Base-by-base conservation (phyloP, 2,888 invertebrate genomes). In the Ophion slaviceki region DNA sequence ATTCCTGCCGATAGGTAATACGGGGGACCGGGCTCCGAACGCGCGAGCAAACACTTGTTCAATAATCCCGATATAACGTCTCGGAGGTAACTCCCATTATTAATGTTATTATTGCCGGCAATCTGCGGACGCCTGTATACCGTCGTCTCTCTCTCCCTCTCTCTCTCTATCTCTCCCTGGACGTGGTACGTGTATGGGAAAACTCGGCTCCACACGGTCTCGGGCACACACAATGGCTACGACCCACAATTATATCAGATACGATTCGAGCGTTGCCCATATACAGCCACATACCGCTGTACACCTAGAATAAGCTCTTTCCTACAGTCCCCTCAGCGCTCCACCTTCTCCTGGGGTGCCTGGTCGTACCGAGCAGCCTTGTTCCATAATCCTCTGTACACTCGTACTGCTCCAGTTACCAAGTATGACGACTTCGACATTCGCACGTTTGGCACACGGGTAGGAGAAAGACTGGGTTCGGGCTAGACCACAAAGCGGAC, bases 61-160 rank as follows among this genome's bases (percentile, higher is more conserved):
- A 83, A 80, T 80, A 87, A 88, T 88, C 83, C 82, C 85, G 86
- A 86, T 86, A 84, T 81, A 87, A 82, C 81, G 84, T 83, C 82
- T 86, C 86, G 45, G 81, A 83, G 85, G 83, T 86, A 82, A 77
- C 77, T 53, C 81, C 79, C 81, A 87, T 88, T 86, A 86, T 87
- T 87, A 86, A 86, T 86, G 86, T 86, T 86, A 87, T 87, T 87
- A 87, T 87, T 88, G 86, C 80, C 84, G 85, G 80, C 84, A 84
- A 87, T 87, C 86, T 86, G 75, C 79, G 80, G 75, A 79, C 70
- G 74, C 45, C 61, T 75, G 75, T 28, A 47, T 40, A 40, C 40
- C 40, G 40, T 40, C 40, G 40, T 40, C 40, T 40, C 40, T 40
- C 40, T 40, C 40, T 40, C 40, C 8, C 32, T 2, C 32, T 4